Base-by-base conservation (phyloP, 2,113 vertebrate species). In the Zingel zingel region DNA sequence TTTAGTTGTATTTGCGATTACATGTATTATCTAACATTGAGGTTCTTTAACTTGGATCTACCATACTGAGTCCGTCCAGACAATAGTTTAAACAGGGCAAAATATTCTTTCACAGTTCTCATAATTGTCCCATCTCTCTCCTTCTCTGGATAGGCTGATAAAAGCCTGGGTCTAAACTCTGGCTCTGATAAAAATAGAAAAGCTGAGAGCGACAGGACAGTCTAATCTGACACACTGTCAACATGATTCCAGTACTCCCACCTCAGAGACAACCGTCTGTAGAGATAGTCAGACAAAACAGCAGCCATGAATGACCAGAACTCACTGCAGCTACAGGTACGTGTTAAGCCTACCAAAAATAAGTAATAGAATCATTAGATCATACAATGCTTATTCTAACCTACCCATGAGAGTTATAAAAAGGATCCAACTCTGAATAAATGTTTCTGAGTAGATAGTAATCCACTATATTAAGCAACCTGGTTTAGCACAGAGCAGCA, bases 161-260 rank as follows among this genome's bases (percentile, higher is more conserved):
- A 86, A 87, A 79, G 66, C 61, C 63, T 15, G 57, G 33, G 21
- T 63, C 67, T 77, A 72, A 92, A 91, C 79, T 81, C 70, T n/a
- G 81, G 51, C 84, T 85, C 69, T 57, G 90, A 86, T 85, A 88
- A 85, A 92, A 93, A 93, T 93, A 94, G 93, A 87, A 81, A 72
- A 74, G 77, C 87, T 72, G 82, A 89, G 81, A 86, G 86, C 73
- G 64, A 86, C 80, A 68, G 89, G 82, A 89, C 86, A 75, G 90
- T 90, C 85, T 90, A 90, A 93, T 94, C 82, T 85, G 93, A 94
- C 78, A 90, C 71, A 73, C 89, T 89, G 90, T 94, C 93, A 93
- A 87, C 83, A 86, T 70, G 79, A 91, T 92, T 91, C 74, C 61
- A 80, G 65, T 78, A 8, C 76, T 83, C 84, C 79, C 79, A 85